phyloP scores from a whole-genome alignment of 2,888 invertebrate species.

The Rhodophaea formosa region DNA sequence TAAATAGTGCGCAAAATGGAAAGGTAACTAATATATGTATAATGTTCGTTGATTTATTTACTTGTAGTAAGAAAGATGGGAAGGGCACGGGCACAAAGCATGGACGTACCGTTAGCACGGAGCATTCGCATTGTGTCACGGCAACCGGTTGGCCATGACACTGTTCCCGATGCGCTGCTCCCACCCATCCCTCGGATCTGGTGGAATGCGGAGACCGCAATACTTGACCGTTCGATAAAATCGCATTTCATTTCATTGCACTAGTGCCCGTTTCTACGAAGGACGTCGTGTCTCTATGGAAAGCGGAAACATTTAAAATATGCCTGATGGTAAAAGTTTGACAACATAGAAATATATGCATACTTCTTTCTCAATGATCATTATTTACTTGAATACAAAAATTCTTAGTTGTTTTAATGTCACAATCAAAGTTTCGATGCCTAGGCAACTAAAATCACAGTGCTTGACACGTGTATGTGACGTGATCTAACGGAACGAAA shows the following conservation, averaged over 20 bases:
- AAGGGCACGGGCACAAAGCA: constrained; percentile 24
- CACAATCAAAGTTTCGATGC: background rate
- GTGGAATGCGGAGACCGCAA: constrained; percentile 66
- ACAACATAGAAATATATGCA: too few relatives aligned
- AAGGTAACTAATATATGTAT: too few relatives aligned
- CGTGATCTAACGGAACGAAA: background rate
- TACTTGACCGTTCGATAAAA: constrained; percentile 44
- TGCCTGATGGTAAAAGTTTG: background rate
- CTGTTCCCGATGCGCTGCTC: constrained; percentile 63
- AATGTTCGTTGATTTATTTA: background rate
- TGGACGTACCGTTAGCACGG: constrained; percentile 49
- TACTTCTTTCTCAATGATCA: background rate
- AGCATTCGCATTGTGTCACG: constrained; percentile 55
- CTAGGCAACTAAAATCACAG: background rate
- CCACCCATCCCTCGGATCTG: constrained; percentile 51
- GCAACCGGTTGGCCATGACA: constrained; percentile 73
- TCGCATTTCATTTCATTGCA: constrained; percentile 14
- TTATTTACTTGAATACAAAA: too few relatives aligned
- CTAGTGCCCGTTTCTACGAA: background rate
- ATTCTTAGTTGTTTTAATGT: background rate
- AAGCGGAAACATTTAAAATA: background rate
- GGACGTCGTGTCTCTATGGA: too few relatives aligned
- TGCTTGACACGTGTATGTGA: background rate
- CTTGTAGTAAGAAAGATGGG: constrained; percentile 18
- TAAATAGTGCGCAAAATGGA: background rate